phyloP scores from a whole-genome alignment of 2,113 vertebrate species.

The Daboia siamensis region DNA sequence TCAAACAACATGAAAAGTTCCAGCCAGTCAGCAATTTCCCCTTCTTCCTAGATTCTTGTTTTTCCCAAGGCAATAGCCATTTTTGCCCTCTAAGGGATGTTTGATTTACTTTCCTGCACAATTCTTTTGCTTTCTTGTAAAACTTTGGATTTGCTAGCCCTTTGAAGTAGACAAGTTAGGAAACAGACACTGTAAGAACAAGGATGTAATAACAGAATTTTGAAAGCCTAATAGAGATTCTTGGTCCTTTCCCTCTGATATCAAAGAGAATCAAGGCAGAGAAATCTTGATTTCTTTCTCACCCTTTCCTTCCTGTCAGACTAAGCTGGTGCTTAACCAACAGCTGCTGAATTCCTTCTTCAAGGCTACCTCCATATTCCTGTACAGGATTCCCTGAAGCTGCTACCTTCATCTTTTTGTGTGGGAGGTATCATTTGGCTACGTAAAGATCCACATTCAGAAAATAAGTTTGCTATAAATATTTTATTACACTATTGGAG shows the following conservation, averaged over 20 bases:
- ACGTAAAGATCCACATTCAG: not conserved
- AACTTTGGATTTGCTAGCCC: not conserved
- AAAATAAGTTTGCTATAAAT: not conserved
- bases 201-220: not conserved
- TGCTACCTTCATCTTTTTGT: not conserved
- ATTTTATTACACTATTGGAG: conserved; percentile 8
- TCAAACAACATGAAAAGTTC: not conserved
- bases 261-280: not conserved
- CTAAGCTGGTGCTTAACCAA: not conserved
- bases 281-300: not conserved
- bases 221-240: not conserved
- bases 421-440: not conserved
- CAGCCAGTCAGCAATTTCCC: not conserved
- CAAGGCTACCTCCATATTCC: not conserved
- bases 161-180: not conserved
- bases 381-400: not conserved
- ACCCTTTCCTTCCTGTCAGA: not conserved
- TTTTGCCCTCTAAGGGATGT: not conserved
- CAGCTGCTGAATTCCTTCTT: not conserved
- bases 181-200: not conserved
- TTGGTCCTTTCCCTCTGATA: not conserved
- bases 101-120: not conserved
- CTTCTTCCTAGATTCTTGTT: not conserved
- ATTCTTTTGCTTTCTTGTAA: not conserved
- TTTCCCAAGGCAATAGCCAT: not conserved